These are phyloP conservation scores for Micromesistius poutassou DNA, from an alignment of 2,797 vertebrate genomes.

Conservation along the genomic window DNA sequence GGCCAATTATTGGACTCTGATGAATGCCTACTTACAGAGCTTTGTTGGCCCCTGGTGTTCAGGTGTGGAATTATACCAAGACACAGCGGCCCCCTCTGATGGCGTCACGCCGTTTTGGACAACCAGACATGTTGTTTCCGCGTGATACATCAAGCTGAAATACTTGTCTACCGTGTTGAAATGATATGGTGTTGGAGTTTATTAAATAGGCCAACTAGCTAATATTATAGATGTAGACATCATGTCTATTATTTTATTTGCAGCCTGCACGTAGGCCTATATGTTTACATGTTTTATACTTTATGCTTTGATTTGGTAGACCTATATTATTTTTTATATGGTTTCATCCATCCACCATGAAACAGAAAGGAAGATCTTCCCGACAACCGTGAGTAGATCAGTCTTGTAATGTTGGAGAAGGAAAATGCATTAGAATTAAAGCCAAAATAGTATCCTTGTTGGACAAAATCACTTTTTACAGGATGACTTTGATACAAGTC, in stretches of 20 bases:
- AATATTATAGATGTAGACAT: neutral
- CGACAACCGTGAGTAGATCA: neutral
- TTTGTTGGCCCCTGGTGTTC: no score
- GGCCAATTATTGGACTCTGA: no score
- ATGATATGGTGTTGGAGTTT: neutral
- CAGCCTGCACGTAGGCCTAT: neutral
- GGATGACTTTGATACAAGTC: no score
- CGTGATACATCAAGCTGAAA: neutral
- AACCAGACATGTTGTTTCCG: neutral
- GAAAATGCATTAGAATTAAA: neutral
- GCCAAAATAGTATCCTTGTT: neutral
- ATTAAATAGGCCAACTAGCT: neutral
- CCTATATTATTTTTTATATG: neutral
- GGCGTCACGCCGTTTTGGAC: neutral
- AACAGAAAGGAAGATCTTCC: neutral
- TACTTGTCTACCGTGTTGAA: neutral
- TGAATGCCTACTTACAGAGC: no score
- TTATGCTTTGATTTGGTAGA: no score
- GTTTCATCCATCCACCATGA: neutral
- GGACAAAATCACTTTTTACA: neutral
- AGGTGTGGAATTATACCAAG: no score
- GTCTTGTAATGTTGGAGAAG: neutral
- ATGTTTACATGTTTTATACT: no score
- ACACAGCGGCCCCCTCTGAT: no score
- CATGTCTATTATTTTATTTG: neutral